A percentile compares a stretch with the other conserved stretches of the same genome.
Conservation (phyloP, 2,888 invertebrate species). For the Cheilosia pagana region DNA sequence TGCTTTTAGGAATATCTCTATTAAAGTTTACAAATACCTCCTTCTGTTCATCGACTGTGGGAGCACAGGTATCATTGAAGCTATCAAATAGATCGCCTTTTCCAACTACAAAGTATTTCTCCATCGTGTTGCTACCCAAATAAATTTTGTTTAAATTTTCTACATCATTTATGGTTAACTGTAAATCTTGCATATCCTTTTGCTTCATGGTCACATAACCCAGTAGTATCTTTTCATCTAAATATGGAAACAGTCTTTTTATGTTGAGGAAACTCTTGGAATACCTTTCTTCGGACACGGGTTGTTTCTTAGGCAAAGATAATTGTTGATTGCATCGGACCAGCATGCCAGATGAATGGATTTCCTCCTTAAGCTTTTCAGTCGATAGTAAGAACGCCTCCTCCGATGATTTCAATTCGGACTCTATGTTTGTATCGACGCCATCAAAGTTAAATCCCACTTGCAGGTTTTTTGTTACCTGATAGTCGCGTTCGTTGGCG, state of each 20-base stretch:
- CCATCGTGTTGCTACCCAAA: conserved; percentile 76
- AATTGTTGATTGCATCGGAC: conserved; percentile 78
- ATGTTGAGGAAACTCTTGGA: conserved; percentile 56
- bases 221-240: conserved; percentile 61
- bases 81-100: conserved; percentile 82
- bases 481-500: conserved; percentile 82
- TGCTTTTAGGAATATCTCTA: conserved; percentile 25
- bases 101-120: conserved; percentile 80
- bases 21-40: conserved; percentile 69
- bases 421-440: conserved; percentile 46
- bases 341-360: conserved; percentile 80
- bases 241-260: conserved; percentile 75
- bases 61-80: conserved; percentile 80
- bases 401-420: conserved; percentile 75
- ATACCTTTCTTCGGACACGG: conserved; percentile 49
- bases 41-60: conserved; percentile 55
- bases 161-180: conserved; percentile 78
- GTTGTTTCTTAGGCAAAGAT: conserved; percentile 73
- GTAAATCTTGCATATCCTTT: conserved; percentile 68
- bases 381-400: conserved; percentile 80
- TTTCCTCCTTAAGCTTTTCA: conserved; percentile 79
- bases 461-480: conserved; percentile 82
- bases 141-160: conserved; percentile 78
- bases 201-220: conserved; percentile 41
- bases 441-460: conserved; percentile 81